phyloP scores from a whole-genome alignment of 2,888 invertebrate species.

The Drosophila rubida region DNA sequence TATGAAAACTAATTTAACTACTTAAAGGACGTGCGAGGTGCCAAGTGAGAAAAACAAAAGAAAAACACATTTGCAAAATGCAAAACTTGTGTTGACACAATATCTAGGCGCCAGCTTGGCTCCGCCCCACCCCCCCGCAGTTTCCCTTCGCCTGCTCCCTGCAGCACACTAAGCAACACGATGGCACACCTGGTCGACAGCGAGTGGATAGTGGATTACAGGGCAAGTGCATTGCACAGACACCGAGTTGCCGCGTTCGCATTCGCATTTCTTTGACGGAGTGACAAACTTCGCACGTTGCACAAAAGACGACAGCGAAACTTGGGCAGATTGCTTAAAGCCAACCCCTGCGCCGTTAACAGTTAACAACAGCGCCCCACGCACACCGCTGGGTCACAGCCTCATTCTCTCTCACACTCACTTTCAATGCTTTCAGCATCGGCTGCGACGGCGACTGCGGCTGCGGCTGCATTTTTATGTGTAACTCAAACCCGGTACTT shows the following conservation, averaged over 20 bases:
- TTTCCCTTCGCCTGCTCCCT: no score
- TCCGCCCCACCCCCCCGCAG: no score
- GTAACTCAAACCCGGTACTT: conserved; percentile 73
- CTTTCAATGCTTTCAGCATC: no score
- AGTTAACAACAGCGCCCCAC: neutral
- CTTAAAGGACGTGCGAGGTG: conserved; percentile 48
- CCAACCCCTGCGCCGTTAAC: neutral
- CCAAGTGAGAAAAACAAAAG: conserved; percentile 30
- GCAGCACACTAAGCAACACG: neutral
- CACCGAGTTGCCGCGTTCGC: conserved; percentile 39
- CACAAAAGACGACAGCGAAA: conserved; percentile 67
- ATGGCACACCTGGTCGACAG: conserved; percentile 35
- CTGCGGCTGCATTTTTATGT: conserved; percentile 57
- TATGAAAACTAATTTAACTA: conserved; percentile 77
- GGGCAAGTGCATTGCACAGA: conserved; percentile 52
- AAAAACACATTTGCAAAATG: conserved; percentile 70
- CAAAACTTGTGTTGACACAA: conserved; percentile 76
- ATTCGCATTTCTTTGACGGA: conserved; percentile 66
- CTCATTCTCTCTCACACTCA: neutral
- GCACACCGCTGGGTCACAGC: neutral
- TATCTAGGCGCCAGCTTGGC: conserved; percentile 39
- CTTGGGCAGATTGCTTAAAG: conserved; percentile 64
- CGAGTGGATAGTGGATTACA: conserved; percentile 55
- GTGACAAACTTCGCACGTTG: conserved; percentile 74
- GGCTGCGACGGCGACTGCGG: no score